Evolutionary conservation across 2,888 invertebrate genomes (phyloP), one percentile per base, ranked within the genome.

Genomic region (Physocephala rufipes): DNA sequence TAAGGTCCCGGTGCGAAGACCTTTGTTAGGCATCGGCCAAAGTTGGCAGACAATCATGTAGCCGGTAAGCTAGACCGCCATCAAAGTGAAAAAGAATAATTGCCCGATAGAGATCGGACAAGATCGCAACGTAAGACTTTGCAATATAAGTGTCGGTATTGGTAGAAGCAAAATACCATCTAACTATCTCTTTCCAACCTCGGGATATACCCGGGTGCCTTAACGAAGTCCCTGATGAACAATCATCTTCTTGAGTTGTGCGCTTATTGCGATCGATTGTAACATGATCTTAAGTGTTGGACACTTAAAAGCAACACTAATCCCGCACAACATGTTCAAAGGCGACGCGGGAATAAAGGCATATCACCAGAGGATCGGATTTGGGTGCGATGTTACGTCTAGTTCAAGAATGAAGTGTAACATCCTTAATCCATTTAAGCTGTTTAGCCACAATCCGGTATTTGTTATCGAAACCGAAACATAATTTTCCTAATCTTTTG

Each of bases 101-200:
- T 62, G 61, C 51, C 68, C 49, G 68, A 24, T 24, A 36, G 36
- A 68, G 62, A 68, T 62, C 68, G 36, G 68, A 68, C 68, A 62
- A 62, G 62, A 30, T 67, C 59, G 59, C 67, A 67, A 47, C 67
- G 49, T n/a, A 67, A 30, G 49, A 59, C 24, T 47, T 49, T 30
- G 68, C 61, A 68, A 61, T 30, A n/a, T n/a, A 68, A 59, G 61
- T 59, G 61, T 68, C 61, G 61, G 19, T 45, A 68, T 49, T n/a
- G n/a, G 61, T 30, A 61, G 49, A 59, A 68, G 49, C 47, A 61
- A 49, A 49, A 68, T 36, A 4, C 9, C 36, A 36, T 36, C 36
- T 9, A n/a, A n/a, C n/a, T n/a, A n/a, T n/a, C n/a, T n/a, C n/a
- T n/a, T n/a, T n/a, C n/a, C 49, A 19, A 63, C 13, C 19, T 36